Conservation (phyloP, 2,113 vertebrate genomes). For the Cacatua alba region DNA sequence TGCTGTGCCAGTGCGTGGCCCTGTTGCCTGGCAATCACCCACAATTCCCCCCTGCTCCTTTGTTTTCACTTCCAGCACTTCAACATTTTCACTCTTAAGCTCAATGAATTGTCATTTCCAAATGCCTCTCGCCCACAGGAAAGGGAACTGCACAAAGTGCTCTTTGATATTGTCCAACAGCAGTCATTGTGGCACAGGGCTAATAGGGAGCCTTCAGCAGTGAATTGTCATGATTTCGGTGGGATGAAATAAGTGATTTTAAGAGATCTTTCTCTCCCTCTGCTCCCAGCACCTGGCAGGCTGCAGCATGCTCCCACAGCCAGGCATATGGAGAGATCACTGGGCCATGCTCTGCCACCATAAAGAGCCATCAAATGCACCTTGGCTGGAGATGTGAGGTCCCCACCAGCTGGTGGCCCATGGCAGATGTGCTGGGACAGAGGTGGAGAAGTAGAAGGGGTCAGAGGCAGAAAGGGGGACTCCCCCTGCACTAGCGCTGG, state of each 20-base stretch:
- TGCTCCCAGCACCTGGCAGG: not conserved
- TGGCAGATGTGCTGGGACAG: not conserved
- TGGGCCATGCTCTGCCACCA: not conserved
- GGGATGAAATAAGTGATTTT: not conserved
- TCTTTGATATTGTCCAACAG: not conserved
- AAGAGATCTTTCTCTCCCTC: not conserved
- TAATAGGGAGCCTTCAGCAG: not conserved
- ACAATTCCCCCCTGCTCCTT: not conserved
- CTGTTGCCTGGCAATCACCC: not conserved
- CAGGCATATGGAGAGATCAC: not conserved
- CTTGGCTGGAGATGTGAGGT: not conserved
- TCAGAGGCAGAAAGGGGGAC: not conserved
- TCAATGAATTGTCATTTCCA: constrained; percentile 7
- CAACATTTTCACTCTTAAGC: not conserved
- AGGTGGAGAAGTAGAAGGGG: not conserved
- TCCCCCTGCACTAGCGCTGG: not conserved
- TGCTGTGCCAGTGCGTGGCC: not conserved
- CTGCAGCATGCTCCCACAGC: not conserved
- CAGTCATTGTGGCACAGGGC: not conserved
- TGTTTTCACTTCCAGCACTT: not conserved
- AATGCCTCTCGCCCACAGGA: not conserved
- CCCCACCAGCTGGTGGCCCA: not conserved
- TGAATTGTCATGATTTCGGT: not conserved
- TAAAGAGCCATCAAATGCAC: not conserved
- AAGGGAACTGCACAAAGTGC: not conserved